Base-by-base conservation (phyloP, 2,888 invertebrate genomes). In the Plebejus melissa region DNA sequence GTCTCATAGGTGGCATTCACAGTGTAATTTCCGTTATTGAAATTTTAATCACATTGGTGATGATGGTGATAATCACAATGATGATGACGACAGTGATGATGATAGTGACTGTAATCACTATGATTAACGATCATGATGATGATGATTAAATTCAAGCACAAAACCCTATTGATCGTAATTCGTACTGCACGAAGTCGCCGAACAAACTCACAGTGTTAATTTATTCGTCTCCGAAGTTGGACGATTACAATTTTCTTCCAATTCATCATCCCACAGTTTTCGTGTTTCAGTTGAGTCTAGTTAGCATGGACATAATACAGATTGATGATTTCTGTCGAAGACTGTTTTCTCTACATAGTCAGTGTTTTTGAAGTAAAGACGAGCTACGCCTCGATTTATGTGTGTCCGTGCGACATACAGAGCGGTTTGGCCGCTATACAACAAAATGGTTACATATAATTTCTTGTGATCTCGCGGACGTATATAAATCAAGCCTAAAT, bases 141-240 rank as follows among this genome's bases (percentile, higher is more conserved):
- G 54, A 16, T 54, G 5, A 58, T 58, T 9, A 9, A 9, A 46
- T 11, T 46, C 46, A 46, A 13, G 16, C 65, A 28, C 11, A 60
- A 28, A 16, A 0, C 28, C 3, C 9, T 22, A 28, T 28, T 60
- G 1, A 60, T 22, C 60, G 60, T 22, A 22, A 22, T 22, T 22
- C 22, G 22, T 11, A 7, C 11, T 36, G 65, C 16, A 65, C 65
- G 65, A 65, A 32, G 32, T 65, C 32, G 5, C 13, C 13, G 11
- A 11, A 65, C 60, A 74, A 65, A 76, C 50, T 77, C 75, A 75
- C 77, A 76, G 69, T 57, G 69, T 70, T n/a, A 74, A 71, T 54
- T 11, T 69, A 75, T 36, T 58, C 38, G 32, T 16, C 32, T 65
- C 5, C 32, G 11, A 60, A 36, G 32, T 65, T 65, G 13, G 32